Percentiles rank a stretch among this genome's conserved stretches.
Evolutionary conservation across 2,888 invertebrate genomes (phyloP).

Genomic region (Pseudoips prasinana): DNA sequence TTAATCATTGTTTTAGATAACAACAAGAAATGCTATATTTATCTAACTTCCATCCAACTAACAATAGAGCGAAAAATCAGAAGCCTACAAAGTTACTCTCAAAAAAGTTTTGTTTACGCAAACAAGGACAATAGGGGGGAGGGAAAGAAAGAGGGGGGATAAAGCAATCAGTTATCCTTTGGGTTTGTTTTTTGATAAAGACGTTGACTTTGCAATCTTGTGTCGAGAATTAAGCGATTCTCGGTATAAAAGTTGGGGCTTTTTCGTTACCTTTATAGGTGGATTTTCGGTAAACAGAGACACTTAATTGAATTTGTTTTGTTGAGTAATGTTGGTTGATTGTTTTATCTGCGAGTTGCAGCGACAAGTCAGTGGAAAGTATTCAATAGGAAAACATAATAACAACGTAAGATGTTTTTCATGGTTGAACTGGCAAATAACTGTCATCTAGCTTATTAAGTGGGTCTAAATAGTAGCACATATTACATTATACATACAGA

Average conservation of each 20-base stretch:
- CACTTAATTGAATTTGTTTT: background rate
- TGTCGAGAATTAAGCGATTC: constrained; percentile 37
- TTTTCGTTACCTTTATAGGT: background rate
- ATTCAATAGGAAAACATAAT: too few relatives aligned
- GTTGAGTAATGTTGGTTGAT: background rate
- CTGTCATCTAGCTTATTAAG: too few relatives aligned
- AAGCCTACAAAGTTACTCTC: constrained; percentile 22
- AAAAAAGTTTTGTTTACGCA: constrained; percentile 44
- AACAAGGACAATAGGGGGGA: constrained; percentile 31
- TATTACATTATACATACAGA: too few relatives aligned
- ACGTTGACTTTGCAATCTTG: constrained; percentile 52
- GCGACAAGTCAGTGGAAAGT: too few relatives aligned
- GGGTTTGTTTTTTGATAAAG: constrained; percentile 58
- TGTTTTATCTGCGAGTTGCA: background rate
- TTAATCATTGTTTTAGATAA: constrained; percentile 7
- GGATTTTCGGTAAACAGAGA: background rate
- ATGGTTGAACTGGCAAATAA: too few relatives aligned
- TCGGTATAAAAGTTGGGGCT: constrained; percentile 20
- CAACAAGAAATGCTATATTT: constrained; percentile 19
- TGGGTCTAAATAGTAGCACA: too few relatives aligned
- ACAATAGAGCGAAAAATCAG: constrained; percentile 9
- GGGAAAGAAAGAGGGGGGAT: constrained; percentile 15
- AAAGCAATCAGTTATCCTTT: constrained; percentile 60
- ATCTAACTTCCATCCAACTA: constrained; percentile 24
- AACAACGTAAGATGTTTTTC: too few relatives aligned